Percentiles rank a stretch among this genome's conserved stretches.
phyloP scores from a whole-genome alignment of 37 sponge, comb jelly and placozoan genomes.

The Agelas oroides region DNA sequence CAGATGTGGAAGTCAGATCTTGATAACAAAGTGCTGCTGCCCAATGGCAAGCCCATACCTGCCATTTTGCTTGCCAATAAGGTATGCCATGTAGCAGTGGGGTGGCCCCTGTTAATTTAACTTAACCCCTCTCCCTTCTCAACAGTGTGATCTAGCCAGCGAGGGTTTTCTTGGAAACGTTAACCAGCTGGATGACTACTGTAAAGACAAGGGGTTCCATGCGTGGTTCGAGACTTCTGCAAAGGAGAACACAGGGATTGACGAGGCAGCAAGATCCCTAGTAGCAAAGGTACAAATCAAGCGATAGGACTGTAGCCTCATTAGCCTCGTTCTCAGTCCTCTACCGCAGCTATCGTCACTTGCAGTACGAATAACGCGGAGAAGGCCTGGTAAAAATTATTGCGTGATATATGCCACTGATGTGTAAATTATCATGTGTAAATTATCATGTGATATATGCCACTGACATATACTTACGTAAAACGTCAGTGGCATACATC shows the following conservation, averaged over 20 bases:
- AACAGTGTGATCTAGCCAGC: slow-evolving; percentile 90
- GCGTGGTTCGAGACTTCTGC: slow-evolving; percentile 98
- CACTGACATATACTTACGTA: too few species aligned
- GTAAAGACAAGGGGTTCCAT: slow-evolving; percentile 89
- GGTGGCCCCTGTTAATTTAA: too few species aligned
- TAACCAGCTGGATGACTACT: slow-evolving; percentile 92
- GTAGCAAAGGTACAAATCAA: slow-evolving; percentile 94
- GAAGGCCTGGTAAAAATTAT: too few species aligned
- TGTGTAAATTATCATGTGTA: too few species aligned
- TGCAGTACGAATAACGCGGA: too few species aligned
- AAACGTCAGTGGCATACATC: too few species aligned
- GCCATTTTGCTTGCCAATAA: slow-evolving; percentile 95
- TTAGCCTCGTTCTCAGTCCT: too few species aligned
- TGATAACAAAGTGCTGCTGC: slow-evolving; percentile 90
- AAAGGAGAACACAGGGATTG: slow-evolving; percentile 97
- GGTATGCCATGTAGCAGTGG: slow-evolving; percentile 38
- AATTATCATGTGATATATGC: too few species aligned
- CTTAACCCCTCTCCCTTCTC: too few species aligned
- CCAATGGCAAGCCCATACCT: slow-evolving; percentile 92
- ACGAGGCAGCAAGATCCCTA: slow-evolving; percentile 91
- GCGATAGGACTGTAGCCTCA: not conserved
- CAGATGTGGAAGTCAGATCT: slow-evolving; percentile 97
- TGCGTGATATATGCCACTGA: too few species aligned
- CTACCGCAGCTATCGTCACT: too few species aligned
- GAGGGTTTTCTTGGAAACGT: slow-evolving; percentile 89